Conservation (phyloP, 2,113 vertebrate genomes). For the Neogobius melanostomus region DNA sequence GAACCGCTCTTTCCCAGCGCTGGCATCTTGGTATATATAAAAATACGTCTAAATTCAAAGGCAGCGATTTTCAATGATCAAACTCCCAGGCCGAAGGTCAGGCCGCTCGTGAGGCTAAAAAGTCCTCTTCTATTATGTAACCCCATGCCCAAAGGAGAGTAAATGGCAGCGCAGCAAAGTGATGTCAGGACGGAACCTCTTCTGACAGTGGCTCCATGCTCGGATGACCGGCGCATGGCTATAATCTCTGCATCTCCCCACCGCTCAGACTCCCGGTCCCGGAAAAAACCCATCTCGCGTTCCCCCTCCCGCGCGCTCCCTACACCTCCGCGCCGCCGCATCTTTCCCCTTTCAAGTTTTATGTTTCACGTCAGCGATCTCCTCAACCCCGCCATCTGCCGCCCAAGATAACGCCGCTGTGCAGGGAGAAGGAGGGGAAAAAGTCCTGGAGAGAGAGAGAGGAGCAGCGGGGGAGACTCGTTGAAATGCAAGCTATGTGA, state of each 20-base stretch:
- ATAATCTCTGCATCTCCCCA: conserved; percentile 74
- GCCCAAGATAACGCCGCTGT: conserved; percentile 48
- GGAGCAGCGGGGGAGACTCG: conserved; percentile 12
- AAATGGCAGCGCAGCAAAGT: conserved; percentile 28
- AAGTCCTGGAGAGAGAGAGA: background rate
- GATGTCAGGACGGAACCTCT: conserved; percentile 21
- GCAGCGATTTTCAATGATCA: too few species aligned
- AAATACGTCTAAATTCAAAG: too few species aligned
- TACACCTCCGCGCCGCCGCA: background rate
- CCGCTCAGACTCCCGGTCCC: conserved; percentile 62
- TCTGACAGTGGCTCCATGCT: conserved; percentile 42
- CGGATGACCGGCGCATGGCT: conserved; percentile 62
- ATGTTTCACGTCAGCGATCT: conserved; percentile 44
- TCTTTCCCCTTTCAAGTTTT: conserved; percentile 11
- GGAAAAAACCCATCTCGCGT: conserved; percentile 33
- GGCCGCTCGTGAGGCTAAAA: background rate
- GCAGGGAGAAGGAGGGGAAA: background rate
- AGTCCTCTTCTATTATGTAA: background rate
- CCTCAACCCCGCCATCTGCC: conserved; percentile 54
- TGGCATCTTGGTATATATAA: too few species aligned
- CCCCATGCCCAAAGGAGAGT: conserved; percentile 17
- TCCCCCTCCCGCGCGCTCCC: conserved; percentile 18
- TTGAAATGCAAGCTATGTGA: conserved; percentile 52
- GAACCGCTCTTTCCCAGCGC: too few species aligned
- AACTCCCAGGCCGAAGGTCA: too few species aligned